Base-by-base conservation (phyloP, 2,888 invertebrate genomes). In the Eupithecia vulgata region DNA sequence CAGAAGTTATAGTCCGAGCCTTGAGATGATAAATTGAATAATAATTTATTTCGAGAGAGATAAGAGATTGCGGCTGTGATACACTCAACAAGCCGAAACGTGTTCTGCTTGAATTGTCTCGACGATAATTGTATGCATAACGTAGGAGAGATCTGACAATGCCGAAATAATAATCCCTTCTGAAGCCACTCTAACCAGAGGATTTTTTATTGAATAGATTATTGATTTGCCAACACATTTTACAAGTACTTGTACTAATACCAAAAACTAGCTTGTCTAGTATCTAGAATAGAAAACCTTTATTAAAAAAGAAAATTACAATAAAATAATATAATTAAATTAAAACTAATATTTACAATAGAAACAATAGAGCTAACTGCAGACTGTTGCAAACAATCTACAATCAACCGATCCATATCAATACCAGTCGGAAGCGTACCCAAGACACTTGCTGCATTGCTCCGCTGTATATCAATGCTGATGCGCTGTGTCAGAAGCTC, bases 21-120 rank as follows among this genome's bases (percentile, higher is more conserved):
- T 79, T 76, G 81, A 83, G 81, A 85, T 92, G 92, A 94, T 94
- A 93, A 92, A 94, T 93, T 92, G 92, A 91, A 91, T 92, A 92
- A 91, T 92, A 93, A 94, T 94, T 93, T 93, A 93, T 93, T 91
- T 85, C 80, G 82, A 82, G 80, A 83, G 79, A 90, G 92, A 93
- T 93, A 93, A 91, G 80, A 81, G 92, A 91, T 92, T 82, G 87
- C 84, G 76, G 79, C 78, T 76, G 81, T 79, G 91, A 92, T 92
- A 89, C 85, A 84, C 87, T 89, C 89, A 89, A 85, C 90, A 82
- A 81, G 70, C 81, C 62, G 61, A 40, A 73, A 72, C 76, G 45
- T 67, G 71, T 74, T 73, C 15, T 30, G 65, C 65, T 65, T 72
- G 61, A 65, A 75, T 75, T 72, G 75, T 75, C 67, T 72, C 57